Conservation (phyloP, 1,140 invertebrate genomes). For the Drosophila auraria region DNA sequence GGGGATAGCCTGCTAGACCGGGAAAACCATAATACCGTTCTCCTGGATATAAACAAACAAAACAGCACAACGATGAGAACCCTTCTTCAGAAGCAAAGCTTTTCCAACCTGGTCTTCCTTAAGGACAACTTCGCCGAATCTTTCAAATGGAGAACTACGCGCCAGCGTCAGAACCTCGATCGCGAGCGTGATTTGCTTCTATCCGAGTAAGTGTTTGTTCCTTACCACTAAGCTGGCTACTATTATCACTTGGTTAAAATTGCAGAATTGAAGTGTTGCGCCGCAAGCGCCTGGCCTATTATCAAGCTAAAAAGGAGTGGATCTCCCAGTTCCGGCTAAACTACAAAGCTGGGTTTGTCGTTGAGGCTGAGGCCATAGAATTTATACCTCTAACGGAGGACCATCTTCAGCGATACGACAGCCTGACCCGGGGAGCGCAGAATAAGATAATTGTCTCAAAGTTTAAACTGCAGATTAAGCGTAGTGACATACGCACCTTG, state of each 20-base stretch:
- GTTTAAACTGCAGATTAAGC: constrained; percentile 87
- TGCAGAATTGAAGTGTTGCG: constrained; percentile 36
- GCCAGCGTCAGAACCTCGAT: not conserved
- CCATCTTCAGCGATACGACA: constrained; percentile 9
- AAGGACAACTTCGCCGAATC: constrained; percentile 17
- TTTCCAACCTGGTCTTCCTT: constrained; percentile 25
- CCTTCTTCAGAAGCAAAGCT: constrained; percentile 6
- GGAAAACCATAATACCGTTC: no score
- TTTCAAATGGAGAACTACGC: constrained; percentile 7
- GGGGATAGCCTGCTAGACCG: no score
- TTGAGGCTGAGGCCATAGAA: constrained; percentile 2
- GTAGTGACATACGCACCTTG: constrained; percentile 93
- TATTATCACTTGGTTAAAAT: not conserved
- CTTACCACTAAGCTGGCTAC: not conserved
- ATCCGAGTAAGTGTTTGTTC: constrained; percentile 29
- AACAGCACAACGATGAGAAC: no score
- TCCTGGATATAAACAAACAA: no score
- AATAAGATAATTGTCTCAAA: constrained; percentile 86
- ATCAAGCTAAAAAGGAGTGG: constrained; percentile 24
- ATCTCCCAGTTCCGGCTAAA: constrained; percentile 10
- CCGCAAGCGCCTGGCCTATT: constrained; percentile 24
- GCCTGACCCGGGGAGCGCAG: constrained; percentile 21
- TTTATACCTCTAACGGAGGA: constrained; percentile 36
- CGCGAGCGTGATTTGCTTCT: constrained; percentile 1
- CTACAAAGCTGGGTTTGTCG: constrained; percentile 32